phyloP scores from a whole-genome alignment of 2,113 vertebrate genomes.

The Probosciger aterrimus region DNA sequence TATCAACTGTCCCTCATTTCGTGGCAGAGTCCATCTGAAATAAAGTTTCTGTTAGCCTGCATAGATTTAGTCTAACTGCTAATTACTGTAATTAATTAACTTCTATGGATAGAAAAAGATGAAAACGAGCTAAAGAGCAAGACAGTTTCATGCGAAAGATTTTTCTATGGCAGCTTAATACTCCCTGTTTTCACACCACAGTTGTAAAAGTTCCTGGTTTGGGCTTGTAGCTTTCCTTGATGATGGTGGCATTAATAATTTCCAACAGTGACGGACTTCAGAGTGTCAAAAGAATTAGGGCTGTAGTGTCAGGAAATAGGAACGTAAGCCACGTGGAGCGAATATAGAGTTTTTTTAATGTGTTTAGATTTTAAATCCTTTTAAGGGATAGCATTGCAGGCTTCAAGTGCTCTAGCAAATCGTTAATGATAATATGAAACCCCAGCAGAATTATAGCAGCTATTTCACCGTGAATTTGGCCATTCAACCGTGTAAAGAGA shows the following conservation, averaged over 20 bases:
- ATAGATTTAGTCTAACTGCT: background rate
- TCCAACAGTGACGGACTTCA: background rate
- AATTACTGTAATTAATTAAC: slow-evolving; percentile 13
- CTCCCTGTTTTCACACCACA: background rate
- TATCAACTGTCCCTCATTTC: background rate
- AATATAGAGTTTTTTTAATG: background rate
- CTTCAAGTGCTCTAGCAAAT: slow-evolving; percentile 39
- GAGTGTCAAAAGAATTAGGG: slow-evolving; percentile 16
- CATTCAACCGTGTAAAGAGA: background rate
- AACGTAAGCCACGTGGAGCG: background rate
- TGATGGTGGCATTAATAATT: slow-evolving; percentile 5
- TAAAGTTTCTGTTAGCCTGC: background rate
- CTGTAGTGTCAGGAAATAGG: slow-evolving; percentile 22
- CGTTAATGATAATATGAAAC: slow-evolving; percentile 51
- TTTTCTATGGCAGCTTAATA: background rate
- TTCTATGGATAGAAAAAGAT: background rate
- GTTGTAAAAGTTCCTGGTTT: background rate
- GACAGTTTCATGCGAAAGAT: background rate
- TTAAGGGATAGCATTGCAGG: slow-evolving; percentile 21
- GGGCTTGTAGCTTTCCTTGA: background rate
- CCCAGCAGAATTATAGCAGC: slow-evolving; percentile 39
- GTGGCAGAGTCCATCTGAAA: background rate
- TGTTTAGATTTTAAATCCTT: slow-evolving; percentile 49
- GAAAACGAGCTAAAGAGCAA: background rate
- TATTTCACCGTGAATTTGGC: slow-evolving; percentile 14